A percentile compares a stretch with the other conserved stretches of the same genome.
Conservation (phyloP, 2,113 vertebrate genomes). For the Turdus rufiventris region DNA sequence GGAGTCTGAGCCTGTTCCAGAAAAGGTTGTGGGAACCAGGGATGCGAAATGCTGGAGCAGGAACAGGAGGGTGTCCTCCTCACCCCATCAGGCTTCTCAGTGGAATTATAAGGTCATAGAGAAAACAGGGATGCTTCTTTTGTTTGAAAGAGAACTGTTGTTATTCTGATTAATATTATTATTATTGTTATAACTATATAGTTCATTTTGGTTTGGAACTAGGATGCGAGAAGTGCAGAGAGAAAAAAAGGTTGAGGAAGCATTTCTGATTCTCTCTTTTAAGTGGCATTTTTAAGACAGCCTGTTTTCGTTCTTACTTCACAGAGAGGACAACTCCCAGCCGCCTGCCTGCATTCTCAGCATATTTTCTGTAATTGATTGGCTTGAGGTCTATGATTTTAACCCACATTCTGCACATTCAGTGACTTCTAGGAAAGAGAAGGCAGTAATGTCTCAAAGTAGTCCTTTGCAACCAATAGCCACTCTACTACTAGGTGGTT, state of each 20-base stretch:
- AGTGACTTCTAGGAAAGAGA: slow-evolving; percentile 13
- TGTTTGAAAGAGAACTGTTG: neutral
- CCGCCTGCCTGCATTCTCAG: neutral
- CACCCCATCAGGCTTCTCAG: neutral
- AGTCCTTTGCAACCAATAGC: neutral
- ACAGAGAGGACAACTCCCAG: neutral
- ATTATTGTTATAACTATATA: neutral
- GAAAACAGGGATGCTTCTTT: neutral
- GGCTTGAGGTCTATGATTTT: neutral
- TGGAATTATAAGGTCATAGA: neutral
- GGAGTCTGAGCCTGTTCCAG: neutral
- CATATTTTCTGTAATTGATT: slow-evolving; percentile 2
- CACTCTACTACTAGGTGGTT: neutral
- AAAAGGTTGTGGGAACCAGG: neutral
- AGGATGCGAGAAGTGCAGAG: accelerated
- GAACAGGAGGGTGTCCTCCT: neutral
- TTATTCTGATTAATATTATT: neutral
- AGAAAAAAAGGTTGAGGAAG: neutral
- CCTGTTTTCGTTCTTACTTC: neutral
- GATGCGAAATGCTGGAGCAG: neutral
- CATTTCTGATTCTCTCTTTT: neutral
- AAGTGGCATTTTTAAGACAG: neutral
- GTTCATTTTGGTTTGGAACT: neutral
- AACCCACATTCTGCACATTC: slow-evolving; percentile 19
- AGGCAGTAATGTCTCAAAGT: neutral